phyloP scores from a whole-genome alignment of 2,113 vertebrate species.

The Marcusenius ussheri region DNA sequence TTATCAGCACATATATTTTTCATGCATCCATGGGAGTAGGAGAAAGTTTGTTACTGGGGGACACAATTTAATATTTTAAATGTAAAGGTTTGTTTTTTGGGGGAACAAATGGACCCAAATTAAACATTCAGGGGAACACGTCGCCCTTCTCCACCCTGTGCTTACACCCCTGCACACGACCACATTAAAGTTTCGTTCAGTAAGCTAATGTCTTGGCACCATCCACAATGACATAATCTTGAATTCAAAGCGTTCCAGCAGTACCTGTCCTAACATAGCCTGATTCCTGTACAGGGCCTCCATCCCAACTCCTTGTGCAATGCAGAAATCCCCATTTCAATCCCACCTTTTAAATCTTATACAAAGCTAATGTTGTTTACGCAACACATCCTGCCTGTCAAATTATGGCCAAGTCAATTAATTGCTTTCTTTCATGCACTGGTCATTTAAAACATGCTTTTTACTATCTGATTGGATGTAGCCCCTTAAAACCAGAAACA shows the following conservation, averaged over 20 bases:
- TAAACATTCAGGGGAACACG: not conserved
- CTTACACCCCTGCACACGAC: not conserved
- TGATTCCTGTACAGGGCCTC: not conserved
- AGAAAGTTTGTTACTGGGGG: not conserved
- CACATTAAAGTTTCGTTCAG: not conserved
- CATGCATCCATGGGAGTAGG: not conserved
- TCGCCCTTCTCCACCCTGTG: not conserved
- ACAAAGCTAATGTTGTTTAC: not conserved
- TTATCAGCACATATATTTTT: not conserved
- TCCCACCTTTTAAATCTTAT: not conserved
- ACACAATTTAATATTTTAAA: not conserved
- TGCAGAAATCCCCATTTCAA: not conserved
- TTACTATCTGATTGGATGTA: not conserved
- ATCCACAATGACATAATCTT: not conserved
- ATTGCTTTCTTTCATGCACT: not conserved
- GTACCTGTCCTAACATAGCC: not conserved
- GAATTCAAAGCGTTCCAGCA: not conserved
- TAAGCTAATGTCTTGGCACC: not conserved
- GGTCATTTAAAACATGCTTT: not conserved
- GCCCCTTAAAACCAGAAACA: not conserved
- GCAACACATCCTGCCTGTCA: not conserved
- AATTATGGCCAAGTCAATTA: not conserved
- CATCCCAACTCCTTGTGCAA: not conserved
- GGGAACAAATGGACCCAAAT: not conserved
- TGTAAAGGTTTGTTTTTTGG: not conserved